phyloP scores from a whole-genome alignment of 2,113 vertebrate species.

The Xiphophorus couchianus region DNA sequence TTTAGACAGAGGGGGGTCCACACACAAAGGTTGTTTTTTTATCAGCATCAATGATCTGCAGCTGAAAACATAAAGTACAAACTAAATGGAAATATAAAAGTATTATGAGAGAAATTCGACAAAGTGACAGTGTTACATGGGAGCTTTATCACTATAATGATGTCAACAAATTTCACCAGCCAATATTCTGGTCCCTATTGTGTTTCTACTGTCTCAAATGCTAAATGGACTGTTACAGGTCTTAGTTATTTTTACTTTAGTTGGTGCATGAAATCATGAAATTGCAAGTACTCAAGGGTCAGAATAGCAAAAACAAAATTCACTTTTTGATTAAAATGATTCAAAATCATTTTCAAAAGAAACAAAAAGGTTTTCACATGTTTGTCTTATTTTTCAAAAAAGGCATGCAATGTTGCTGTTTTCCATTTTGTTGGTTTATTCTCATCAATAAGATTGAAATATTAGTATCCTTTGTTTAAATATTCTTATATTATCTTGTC shows the following conservation, averaged over 20 bases:
- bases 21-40: background rate
- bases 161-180: too few species aligned
- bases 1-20: background rate
- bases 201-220: too few species aligned
- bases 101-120: background rate
- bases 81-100: background rate
- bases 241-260: too few species aligned
- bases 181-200: too few species aligned
- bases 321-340: background rate
- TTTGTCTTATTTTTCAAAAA: background rate
- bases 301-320: background rate
- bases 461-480: background rate
- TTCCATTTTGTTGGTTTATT: background rate
- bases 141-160: too few species aligned
- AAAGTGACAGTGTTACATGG: too few species aligned
- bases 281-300: too few species aligned
- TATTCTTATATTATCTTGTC: background rate
- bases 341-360: background rate
- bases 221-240: too few species aligned
- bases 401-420: background rate
- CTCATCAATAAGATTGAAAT: background rate
- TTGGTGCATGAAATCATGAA: too few species aligned
- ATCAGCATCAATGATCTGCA: background rate
- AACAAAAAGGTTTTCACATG: background rate
- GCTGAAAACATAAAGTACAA: background rate